Evolutionary conservation across 2,888 invertebrate species (phyloP).

Genomic region (Euclidia mi): DNA sequence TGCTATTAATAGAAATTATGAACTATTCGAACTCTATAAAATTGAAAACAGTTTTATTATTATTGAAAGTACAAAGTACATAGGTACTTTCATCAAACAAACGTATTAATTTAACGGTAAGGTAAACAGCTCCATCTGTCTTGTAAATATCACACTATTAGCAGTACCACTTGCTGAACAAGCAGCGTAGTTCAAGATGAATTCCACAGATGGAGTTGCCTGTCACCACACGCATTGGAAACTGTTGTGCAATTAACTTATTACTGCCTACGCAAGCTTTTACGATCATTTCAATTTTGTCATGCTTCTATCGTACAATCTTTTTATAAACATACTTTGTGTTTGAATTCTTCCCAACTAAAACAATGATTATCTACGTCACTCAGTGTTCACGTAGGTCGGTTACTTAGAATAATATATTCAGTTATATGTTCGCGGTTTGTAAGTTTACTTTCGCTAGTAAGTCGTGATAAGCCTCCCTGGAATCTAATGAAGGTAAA

Average conservation of each 20-base stretch:
- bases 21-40: too few species aligned
- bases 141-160: background rate
- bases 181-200: background rate
- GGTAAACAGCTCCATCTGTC: conserved; percentile 11
- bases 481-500: conserved; percentile 7
- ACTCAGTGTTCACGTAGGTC: background rate
- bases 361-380: conserved; percentile 8
- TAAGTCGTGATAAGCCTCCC: background rate
- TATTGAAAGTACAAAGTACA: too few species aligned
- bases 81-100: too few species aligned
- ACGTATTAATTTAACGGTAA: too few species aligned
- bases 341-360: conserved; percentile 21
- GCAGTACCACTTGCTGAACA: background rate
- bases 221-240: conserved; percentile 8
- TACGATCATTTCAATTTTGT: conserved; percentile 53
- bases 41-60: too few species aligned
- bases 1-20: too few species aligned
- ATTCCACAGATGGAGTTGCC: conserved; percentile 46
- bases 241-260: conserved; percentile 36
- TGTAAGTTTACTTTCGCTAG: conserved; percentile 4
- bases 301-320: conserved; percentile 44
- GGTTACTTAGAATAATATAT: background rate
- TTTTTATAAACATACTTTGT: conserved; percentile 46
- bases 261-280: conserved; percentile 45
- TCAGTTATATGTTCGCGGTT: background rate